Evolutionary conservation across 1,140 invertebrate species (phyloP).

Genomic region (Danaus melanippus): DNA sequence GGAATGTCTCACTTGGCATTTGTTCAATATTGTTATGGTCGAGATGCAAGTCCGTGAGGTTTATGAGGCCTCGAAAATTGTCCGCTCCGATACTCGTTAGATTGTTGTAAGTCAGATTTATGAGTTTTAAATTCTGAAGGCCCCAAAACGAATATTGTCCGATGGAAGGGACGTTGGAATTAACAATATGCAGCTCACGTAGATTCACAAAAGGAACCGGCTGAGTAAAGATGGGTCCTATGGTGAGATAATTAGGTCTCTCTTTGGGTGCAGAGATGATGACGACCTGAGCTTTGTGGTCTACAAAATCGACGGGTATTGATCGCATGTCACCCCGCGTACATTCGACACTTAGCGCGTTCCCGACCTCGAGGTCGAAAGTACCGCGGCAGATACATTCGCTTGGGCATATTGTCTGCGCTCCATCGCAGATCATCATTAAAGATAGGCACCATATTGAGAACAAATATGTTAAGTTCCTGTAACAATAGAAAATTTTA

Average conservation of each 20-base stretch:
- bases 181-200: constrained; percentile 82
- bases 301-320: constrained; percentile 75
- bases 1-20: constrained; percentile 83
- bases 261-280: constrained; percentile 78
- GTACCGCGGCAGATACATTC: constrained; percentile 40
- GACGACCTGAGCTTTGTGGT: constrained; percentile 76
- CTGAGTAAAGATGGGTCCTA: constrained; percentile 80
- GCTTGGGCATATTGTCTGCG: constrained; percentile 40
- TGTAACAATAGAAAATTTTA: constrained; percentile 40
- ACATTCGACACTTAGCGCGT: constrained; percentile 48
- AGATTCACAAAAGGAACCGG: constrained; percentile 74
- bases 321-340: constrained; percentile 74
- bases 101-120: constrained; percentile 85
- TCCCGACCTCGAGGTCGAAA: constrained; percentile 29
- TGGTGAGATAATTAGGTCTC: constrained; percentile 77
- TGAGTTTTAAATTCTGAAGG: constrained; percentile 76
- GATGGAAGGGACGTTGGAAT: constrained; percentile 84
- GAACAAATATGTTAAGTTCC: constrained; percentile 21
- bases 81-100: constrained; percentile 83
- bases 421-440: constrained; percentile 21
- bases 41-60: constrained; percentile 85
- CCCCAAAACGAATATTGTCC: constrained; percentile 86
- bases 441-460: constrained; percentile 19
- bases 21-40: constrained; percentile 84
- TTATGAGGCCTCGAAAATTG: constrained; percentile 85